phyloP scores from a whole-genome alignment of 2,113 vertebrate species.

The Sinocyclocheilus grahami region DNA sequence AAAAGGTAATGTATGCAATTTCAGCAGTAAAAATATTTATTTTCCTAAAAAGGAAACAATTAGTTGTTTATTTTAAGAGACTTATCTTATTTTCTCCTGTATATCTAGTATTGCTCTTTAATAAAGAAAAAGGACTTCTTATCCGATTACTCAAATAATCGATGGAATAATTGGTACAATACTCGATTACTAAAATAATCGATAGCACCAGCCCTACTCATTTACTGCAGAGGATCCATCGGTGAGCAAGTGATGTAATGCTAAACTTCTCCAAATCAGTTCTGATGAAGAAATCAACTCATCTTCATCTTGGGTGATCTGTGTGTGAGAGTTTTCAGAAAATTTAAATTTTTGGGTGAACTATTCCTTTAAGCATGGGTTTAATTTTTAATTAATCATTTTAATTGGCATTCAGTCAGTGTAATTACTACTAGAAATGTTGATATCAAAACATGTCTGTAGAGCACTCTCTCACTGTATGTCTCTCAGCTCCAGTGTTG shows the following conservation, averaged over 20 bases:
- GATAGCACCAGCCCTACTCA: background rate
- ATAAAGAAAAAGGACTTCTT: too few relatives aligned
- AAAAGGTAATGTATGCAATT: too few relatives aligned
- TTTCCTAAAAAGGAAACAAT: too few relatives aligned
- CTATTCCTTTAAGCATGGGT: background rate
- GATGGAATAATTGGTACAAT: too few relatives aligned
- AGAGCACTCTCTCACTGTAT: conserved; percentile 38
- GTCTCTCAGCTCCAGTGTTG: conserved; percentile 86
- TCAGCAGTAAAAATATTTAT: too few relatives aligned
- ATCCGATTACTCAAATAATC: too few relatives aligned
- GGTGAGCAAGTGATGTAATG: background rate
- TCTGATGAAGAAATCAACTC: background rate
- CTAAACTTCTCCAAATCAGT: background rate
- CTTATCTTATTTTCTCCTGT: too few relatives aligned
- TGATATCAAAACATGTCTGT: background rate
- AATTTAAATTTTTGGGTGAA: background rate
- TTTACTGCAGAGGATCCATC: background rate
- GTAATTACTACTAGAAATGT: background rate
- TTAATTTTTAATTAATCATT: background rate
- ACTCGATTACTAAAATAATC: too few relatives aligned
- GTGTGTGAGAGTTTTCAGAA: background rate
- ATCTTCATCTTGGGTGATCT: background rate
- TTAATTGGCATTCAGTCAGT: conserved; percentile 39
- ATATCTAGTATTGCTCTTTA: too few relatives aligned
- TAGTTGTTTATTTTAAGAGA: too few relatives aligned